phyloP scores from a whole-genome alignment of 1,140 invertebrate species.

The Hestina assimilis region DNA sequence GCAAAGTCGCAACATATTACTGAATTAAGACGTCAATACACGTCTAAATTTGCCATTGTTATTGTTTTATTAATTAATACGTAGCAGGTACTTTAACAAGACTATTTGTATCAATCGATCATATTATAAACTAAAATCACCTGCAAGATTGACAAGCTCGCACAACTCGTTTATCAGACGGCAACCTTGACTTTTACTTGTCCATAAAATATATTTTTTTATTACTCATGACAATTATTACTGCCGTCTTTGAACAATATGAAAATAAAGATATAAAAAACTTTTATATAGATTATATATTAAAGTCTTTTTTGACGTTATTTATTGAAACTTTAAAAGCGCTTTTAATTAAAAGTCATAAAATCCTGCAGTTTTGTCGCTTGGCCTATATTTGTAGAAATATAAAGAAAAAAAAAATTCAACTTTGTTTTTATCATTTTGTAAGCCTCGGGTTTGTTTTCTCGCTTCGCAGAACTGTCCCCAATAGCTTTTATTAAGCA shows the following conservation, averaged over 20 bases:
- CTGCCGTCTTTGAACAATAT: conserved; percentile 17
- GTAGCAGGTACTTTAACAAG: neutral
- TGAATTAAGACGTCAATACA: no score
- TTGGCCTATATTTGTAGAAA: neutral
- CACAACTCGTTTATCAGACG: conserved; percentile 17
- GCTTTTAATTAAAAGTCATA: no score
- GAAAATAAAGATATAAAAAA: conserved; percentile 12
- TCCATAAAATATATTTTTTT: conserved; percentile 23
- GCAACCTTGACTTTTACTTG: conserved; percentile 36
- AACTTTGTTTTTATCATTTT: neutral
- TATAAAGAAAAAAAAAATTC: no score
- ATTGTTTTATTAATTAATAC: no score
- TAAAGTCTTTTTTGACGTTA: conserved; percentile 6
- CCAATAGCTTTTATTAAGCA: neutral
- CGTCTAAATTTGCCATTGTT: no score
- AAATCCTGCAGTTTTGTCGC: neutral
- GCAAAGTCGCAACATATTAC: no score
- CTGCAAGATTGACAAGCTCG: neutral
- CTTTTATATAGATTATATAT: conserved; percentile 7
- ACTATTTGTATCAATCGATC: neutral
- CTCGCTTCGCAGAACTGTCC: neutral
- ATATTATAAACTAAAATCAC: conserved; percentile 8
- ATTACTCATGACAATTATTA: conserved; percentile 29
- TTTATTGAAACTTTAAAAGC: neutral
- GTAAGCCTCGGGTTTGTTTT: neutral